phyloP scores from a whole-genome alignment of 1,140 invertebrate species.

The Cydia splendana region DNA sequence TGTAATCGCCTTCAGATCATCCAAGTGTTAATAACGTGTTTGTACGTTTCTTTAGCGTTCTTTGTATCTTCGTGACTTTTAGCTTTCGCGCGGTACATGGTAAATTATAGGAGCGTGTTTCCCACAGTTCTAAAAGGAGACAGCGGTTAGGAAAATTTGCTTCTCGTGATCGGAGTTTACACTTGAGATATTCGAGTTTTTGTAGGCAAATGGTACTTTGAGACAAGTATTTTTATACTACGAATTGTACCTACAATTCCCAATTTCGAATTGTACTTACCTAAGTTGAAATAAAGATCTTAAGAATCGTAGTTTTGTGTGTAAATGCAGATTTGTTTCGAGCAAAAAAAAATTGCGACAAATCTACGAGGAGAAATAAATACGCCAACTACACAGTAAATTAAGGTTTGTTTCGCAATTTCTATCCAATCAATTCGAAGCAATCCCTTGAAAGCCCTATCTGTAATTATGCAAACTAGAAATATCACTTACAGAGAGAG shows the following conservation, averaged over 20 bases:
- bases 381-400: not conserved
- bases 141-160: slow-evolving; percentile 18
- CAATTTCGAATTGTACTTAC: no score
- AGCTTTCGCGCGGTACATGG: slow-evolving; percentile 38
- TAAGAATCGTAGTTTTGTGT: no score
- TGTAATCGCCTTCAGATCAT: not conserved
- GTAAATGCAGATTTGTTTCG: no score
- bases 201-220: no score
- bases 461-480: slow-evolving; percentile 21
- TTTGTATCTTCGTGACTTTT: slow-evolving; percentile 40
- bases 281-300: no score
- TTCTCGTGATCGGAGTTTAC: slow-evolving; percentile 12
- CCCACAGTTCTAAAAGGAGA: slow-evolving; percentile 33
- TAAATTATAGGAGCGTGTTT: slow-evolving; percentile 40
- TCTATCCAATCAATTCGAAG: not conserved
- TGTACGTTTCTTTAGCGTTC: slow-evolving; percentile 5
- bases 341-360: no score
- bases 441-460: not conserved
- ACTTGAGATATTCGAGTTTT: not conserved
- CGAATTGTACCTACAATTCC: no score
- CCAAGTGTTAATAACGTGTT: not conserved
- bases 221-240: no score
- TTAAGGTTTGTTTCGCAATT: not conserved
- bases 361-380: no score
- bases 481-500: slow-evolving; percentile 20